Evolutionary conservation across 2,113 vertebrate species (phyloP).

Genomic region (Barnardius zonarius): DNA sequence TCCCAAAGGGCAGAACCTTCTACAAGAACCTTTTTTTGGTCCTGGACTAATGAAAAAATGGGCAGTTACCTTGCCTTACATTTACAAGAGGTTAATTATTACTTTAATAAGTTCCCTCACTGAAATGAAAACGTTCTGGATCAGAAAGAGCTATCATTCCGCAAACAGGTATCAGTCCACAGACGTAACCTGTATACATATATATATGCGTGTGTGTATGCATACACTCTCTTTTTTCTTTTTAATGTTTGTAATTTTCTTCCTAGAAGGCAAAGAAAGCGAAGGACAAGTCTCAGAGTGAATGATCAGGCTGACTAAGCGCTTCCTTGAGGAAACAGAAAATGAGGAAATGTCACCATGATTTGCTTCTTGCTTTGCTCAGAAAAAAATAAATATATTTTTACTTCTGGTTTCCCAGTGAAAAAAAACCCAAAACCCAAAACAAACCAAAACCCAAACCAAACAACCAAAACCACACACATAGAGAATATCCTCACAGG

Average conservation of each 20-base stretch:
- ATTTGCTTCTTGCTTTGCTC: background rate
- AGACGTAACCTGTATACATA: background rate
- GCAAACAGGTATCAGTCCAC: background rate
- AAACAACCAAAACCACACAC: background rate
- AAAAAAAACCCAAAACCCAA: background rate
- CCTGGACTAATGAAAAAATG: background rate
- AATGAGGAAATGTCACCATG: constrained; percentile 4
- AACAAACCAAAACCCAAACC: background rate
- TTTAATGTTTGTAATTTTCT: background rate
- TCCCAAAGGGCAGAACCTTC: background rate
- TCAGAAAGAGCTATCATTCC: background rate
- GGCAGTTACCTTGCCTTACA: background rate
- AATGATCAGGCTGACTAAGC: constrained; percentile 19
- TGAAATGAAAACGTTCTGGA: background rate
- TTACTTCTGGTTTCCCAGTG: background rate
- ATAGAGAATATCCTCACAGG: background rate
- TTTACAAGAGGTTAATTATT: background rate
- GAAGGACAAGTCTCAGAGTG: background rate
- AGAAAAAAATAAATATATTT: background rate
- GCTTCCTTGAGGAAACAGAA: constrained; percentile 26
- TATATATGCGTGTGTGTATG: accelerated
- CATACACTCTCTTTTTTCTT: background rate
- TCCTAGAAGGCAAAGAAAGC: constrained; percentile 42
- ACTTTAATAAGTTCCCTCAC: background rate
- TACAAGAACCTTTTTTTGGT: background rate